Base-by-base conservation (phyloP, 2,888 invertebrate genomes). In the Drosophila borealis region DNA sequence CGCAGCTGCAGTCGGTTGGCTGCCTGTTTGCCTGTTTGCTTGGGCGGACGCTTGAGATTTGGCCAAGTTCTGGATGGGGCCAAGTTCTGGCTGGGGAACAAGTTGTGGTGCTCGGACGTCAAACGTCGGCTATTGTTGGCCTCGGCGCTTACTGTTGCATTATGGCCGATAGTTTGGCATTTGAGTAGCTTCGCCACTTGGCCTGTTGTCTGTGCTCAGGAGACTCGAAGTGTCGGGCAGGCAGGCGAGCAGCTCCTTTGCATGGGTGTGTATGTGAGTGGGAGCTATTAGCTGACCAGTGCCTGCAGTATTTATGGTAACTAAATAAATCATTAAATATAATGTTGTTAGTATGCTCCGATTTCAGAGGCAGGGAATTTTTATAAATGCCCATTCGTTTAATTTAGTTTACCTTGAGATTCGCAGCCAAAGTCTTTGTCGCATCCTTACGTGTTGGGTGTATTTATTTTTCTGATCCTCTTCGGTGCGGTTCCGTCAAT, bases 281-380 rank as follows among this genome's bases (percentile, higher is more conserved):
- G 14, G 17, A 11, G 46, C 9, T 19, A 41, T 70, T 70, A 34
- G 42, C 44, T 55, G 53, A n/a, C 44, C 50, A 37, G 25, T 39
- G 46, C 14, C 29, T 10, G 34, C 39, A 4, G 25, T 33, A 61
- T 72, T 65, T 56, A 72, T 67, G 68, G 54, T 42, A 17, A 9
- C 57, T 19, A 54, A 49, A 62, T 55, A 74, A 73, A 62, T 5
- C 57, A 49, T 67, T 55, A 74, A 73, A 62, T 5, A 50, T 9
- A 46, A 46, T 62, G 54, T 48, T 49, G 34, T 49, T 53, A 44
- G 44, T 56, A 46, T 41, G 60, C 39, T 37, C 29, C 36, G 74
- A 73, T 56, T 57, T 57, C 9, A 8, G 25, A 9, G 4, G 34
- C 53, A 45, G 37, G 25, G 51, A 33, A 44, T 60, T 64, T 59